Percentiles rank a stretch among this genome's conserved stretches.
phyloP scores from a whole-genome alignment of 2,113 vertebrate genomes.

The Engraulis encrasicolus region DNA sequence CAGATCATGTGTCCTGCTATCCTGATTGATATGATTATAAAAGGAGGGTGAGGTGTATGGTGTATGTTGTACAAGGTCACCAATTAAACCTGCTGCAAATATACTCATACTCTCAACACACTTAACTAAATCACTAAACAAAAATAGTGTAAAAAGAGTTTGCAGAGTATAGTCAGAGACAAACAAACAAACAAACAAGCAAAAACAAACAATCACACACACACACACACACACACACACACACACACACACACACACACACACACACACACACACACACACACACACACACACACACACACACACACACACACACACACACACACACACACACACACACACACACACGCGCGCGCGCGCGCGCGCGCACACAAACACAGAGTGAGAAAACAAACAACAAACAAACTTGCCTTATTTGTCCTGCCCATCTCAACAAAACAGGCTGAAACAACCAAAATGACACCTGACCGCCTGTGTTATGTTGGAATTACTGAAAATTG shows the following conservation, averaged over 20 bases:
- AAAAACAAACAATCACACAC: no score
- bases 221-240: no score
- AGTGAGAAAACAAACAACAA: not conserved
- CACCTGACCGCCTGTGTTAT: slow-evolving; percentile 37
- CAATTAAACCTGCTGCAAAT: slow-evolving; percentile 39
- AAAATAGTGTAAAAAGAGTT: no score
- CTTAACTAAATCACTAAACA: no score
- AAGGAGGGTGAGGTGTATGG: not conserved
- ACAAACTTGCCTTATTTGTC: not conserved
- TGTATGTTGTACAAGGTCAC: not conserved
- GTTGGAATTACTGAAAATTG: slow-evolving; percentile 60
- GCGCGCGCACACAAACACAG: not conserved
- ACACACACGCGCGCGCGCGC: no score
- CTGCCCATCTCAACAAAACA: not conserved
- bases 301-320: no score
- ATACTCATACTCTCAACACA: slow-evolving; percentile 26
- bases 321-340: no score
- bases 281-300: no score
- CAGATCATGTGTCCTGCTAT: slow-evolving; percentile 37
- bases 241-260: no score
- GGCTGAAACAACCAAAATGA: slow-evolving; percentile 14
- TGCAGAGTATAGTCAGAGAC: no score
- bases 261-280: no score
- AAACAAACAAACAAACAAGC: no score
- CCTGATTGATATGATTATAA: slow-evolving; percentile 40